These are phyloP conservation scores for Lamellibrachia luymesi DNA, from an alignment of 1,140 invertebrate species.

Conservation along the genomic window DNA sequence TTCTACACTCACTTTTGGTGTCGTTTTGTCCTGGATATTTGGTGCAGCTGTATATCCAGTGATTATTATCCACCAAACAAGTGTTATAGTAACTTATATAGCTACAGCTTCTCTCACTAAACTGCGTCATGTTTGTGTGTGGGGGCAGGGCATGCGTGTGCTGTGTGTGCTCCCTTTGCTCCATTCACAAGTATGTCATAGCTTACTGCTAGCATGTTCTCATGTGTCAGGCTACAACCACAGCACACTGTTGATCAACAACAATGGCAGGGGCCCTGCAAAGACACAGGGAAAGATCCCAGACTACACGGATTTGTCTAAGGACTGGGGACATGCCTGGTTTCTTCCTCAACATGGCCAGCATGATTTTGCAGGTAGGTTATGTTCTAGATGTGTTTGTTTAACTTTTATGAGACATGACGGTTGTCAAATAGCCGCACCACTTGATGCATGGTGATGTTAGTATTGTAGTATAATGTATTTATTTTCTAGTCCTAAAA, in stretches of 20 bases:
- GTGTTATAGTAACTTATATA: no score
- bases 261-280: conserved; percentile 35
- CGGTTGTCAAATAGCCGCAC: background rate
- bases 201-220: background rate
- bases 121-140: no score
- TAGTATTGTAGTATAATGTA: background rate
- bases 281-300: conserved; percentile 32
- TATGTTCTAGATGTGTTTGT: background rate
- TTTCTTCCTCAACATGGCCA: conserved; percentile 42
- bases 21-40: no score
- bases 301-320: conserved; percentile 33
- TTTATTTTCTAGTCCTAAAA: background rate
- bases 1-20: no score
- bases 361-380: conserved; percentile 33
- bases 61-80: no score
- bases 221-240: conserved; percentile 34
- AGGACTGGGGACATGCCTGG: conserved; percentile 40
- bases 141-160: no score
- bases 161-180: no score
- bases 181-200: background rate
- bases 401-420: background rate
- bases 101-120: no score
- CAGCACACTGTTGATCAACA: conserved; percentile 41
- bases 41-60: no score
- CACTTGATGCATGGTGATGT: background rate